Percentiles rank a stretch among this genome's conserved stretches.
These are phyloP conservation scores for Mastomys natalensis DNA, from an alignment of 2,113 vertebrate genomes.

Conservation along the genomic window DNA sequence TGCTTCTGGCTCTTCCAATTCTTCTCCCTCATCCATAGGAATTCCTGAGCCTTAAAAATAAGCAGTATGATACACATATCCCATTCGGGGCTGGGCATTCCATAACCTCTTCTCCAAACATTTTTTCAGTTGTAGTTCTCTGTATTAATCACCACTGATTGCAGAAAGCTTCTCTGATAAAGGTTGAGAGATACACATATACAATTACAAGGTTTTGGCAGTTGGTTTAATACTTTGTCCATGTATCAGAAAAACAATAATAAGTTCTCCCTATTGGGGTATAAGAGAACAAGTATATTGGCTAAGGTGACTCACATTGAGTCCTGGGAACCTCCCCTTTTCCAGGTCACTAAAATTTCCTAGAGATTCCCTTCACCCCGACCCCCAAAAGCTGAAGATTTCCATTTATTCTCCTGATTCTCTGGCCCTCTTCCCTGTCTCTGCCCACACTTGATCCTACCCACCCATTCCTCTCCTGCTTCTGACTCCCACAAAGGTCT, in stretches of 20 bases:
- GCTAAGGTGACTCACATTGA: too few relatives aligned
- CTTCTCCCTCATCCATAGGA: neutral
- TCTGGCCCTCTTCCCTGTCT: too few relatives aligned
- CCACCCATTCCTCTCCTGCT: rapidly evolving
- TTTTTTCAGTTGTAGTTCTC: neutral
- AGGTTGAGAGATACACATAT: neutral
- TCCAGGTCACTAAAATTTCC: too few relatives aligned
- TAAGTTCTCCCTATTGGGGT: neutral
- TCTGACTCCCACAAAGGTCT: too few relatives aligned
- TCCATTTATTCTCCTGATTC: too few relatives aligned
- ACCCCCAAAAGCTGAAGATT: too few relatives aligned
- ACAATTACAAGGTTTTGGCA: neutral
- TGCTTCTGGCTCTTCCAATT: neutral
- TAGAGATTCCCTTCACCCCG: too few relatives aligned
- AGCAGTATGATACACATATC: neutral
- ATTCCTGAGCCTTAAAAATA: neutral
- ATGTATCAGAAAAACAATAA: neutral
- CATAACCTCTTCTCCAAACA: neutral
- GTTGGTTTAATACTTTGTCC: neutral
- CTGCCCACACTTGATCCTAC: too few relatives aligned
- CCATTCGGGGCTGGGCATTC: too few relatives aligned
- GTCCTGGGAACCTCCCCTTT: too few relatives aligned
- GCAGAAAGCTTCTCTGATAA: neutral
- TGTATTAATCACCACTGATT: neutral
- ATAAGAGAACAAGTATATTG: neutral